Evolutionary conservation across 2,888 invertebrate genomes (phyloP).

Genomic region (Brachycybe producta): DNA sequence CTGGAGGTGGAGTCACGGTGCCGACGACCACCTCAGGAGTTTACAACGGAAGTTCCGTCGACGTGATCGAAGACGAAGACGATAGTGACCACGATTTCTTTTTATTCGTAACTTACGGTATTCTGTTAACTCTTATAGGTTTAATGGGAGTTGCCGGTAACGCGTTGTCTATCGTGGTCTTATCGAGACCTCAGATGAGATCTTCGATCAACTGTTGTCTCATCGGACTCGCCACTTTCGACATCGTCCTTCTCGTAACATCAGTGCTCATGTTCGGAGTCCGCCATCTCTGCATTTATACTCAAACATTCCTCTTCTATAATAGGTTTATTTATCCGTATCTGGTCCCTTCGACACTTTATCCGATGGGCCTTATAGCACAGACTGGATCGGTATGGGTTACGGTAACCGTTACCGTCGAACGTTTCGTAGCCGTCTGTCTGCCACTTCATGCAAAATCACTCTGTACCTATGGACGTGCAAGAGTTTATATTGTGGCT

Average conservation of each 20-base stretch:
- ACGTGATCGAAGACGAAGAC: no score
- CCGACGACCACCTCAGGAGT: no score
- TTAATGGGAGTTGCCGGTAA: slow-evolving; percentile 78
- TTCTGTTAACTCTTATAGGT: slow-evolving; percentile 65
- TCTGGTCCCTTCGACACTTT: slow-evolving; percentile 53
- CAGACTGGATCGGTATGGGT: slow-evolving; percentile 88
- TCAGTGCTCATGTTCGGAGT: slow-evolving; percentile 74
- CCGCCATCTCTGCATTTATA: slow-evolving; percentile 70
- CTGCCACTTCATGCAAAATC: slow-evolving; percentile 71
- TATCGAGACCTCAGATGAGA: slow-evolving; percentile 86
- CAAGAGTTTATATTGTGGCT: slow-evolving; percentile 65
- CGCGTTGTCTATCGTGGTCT: slow-evolving; percentile 74
- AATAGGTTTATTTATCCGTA: slow-evolving; percentile 55
- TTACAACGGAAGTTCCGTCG: no score
- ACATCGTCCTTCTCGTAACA: slow-evolving; percentile 62
- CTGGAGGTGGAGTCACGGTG: no score
- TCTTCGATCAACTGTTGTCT: slow-evolving; percentile 90
- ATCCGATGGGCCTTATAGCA: slow-evolving; percentile 33
- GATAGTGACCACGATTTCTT: no score
- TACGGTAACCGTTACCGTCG: slow-evolving; percentile 52
- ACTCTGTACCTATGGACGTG: slow-evolving; percentile 78
- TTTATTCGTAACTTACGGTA: slow-evolving; percentile 68
- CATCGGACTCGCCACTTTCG: slow-evolving; percentile 84
- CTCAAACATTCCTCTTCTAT: slow-evolving; percentile 58
- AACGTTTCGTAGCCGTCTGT: slow-evolving; percentile 62